Evolutionary conservation across 2,888 invertebrate genomes (phyloP), one percentile per base, ranked within the genome.

Genomic region (Ryuthela nishihirai): DNA sequence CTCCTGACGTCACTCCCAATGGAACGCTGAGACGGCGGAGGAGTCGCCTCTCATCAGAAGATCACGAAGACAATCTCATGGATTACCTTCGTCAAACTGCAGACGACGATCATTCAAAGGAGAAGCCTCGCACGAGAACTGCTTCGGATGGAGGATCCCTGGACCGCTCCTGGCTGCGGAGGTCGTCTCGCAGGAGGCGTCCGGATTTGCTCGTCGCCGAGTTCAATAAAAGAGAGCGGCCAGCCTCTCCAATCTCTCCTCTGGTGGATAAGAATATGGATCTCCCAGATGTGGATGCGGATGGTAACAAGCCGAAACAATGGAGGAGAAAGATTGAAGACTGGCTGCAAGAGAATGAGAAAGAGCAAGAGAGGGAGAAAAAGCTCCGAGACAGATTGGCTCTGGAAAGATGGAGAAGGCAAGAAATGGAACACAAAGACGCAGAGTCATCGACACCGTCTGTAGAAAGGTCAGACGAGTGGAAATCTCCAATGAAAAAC

Each of bases 241-340:
- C 68, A 2, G 66, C 68, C 1, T 68, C 69, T 1, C 69, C 35
- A 53, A 65, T 49, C 25, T 61, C 71, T 70, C 80, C 73, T 67
- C 24, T 59, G 1, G 53, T 53, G 21, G 43, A 53, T 39, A 86
- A 85, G 76, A 88, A 45, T 9, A 26, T 43, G 1, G 38, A 17
- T 10, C 26, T 40, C 21, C 17, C 54, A 7, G 32, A 49, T 12
- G 17, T 47, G 10, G 52, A 54, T 18, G 18, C 39, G n/a, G 49
- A 54, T 17, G 46, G 45, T 6, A 59, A 54, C 25, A 60, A 60
- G 29, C 55, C 63, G 12, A 55, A 58, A 21, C 45, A 89, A 71
- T 89, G 89, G 88, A 80, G 87, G 43, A 87, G 89, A 73, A 90
- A 91, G 74, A 91, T 92, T 70, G 90, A 92, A 74, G 88, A 88